Evolutionary conservation across 2,113 vertebrate species (phyloP).

Genomic region (Sakesphorus luctuosus): DNA sequence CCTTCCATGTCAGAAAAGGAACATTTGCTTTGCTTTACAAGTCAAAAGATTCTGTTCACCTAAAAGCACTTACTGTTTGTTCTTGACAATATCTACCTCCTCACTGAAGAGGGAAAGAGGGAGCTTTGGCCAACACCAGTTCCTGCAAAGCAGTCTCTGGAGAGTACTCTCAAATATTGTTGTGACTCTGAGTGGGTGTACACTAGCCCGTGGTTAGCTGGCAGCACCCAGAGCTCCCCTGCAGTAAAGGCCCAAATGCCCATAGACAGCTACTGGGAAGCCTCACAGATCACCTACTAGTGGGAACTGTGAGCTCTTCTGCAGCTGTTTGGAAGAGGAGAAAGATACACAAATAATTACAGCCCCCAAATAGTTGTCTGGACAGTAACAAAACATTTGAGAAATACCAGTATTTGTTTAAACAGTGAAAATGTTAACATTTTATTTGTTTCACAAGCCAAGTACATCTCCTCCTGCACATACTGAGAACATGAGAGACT

Average conservation of each 20-base stretch:
- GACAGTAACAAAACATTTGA: not conserved
- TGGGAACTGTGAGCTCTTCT: not conserved
- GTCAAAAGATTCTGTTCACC: not conserved
- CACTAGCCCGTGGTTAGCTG: not conserved
- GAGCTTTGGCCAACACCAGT: not conserved
- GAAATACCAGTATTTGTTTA: not conserved
- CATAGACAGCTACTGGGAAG: not conserved
- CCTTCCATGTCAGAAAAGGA: not conserved
- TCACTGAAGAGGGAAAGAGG: not conserved
- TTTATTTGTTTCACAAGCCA: not conserved
- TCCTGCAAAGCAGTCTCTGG: not conserved
- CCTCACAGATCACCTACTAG: not conserved
- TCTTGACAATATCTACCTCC: not conserved
- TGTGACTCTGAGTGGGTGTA: not conserved
- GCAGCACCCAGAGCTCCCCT: not conserved
- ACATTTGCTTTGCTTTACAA: not conserved
- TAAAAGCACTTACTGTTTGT: not conserved
- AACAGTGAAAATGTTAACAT: not conserved
- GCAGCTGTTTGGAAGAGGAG: not conserved
- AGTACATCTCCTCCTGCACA: not conserved
- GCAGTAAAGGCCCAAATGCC: not conserved
- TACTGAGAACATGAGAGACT: not conserved
- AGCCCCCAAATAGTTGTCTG: not conserved
- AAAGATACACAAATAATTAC: not conserved
- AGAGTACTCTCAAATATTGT: not conserved